Conservation (phyloP, 2,888 invertebrate genomes). For the Ochlodes sylvanus region DNA sequence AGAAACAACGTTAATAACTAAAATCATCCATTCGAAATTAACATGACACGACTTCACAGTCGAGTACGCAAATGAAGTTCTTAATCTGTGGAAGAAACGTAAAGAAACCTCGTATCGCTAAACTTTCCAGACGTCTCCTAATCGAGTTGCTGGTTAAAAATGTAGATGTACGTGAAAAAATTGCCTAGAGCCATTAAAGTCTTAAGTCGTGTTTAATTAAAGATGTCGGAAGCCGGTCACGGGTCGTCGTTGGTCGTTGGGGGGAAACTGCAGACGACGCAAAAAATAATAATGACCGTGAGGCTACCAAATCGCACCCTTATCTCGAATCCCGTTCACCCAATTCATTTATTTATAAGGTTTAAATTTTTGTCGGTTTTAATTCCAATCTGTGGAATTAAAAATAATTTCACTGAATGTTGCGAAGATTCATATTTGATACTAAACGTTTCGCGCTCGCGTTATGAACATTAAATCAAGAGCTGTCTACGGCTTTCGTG, state of each 20-base stretch:
- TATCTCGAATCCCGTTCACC: conserved; percentile 37
- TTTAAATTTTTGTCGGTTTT: neutral
- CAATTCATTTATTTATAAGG: conserved; percentile 9
- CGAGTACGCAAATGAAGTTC: conserved; percentile 30
- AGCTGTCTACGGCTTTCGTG: no score
- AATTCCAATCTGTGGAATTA: neutral
- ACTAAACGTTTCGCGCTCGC: no score
- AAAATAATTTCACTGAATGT: no score
- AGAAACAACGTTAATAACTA: neutral
- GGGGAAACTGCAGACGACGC: conserved; percentile 48
- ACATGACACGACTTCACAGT: conserved; percentile 17
- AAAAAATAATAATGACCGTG: conserved; percentile 54
- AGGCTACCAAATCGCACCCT: conserved; percentile 45
- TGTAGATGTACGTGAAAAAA: conserved; percentile 62
- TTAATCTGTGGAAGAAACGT: conserved; percentile 32
- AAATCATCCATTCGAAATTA: conserved; percentile 13
- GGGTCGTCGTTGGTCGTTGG: conserved; percentile 44
- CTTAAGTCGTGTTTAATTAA: conserved; percentile 75
- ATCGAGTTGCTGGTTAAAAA: conserved; percentile 58
- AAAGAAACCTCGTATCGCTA: conserved; percentile 44
- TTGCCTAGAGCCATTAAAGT: conserved; percentile 72
- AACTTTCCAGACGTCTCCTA: conserved; percentile 74
- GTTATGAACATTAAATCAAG: no score
- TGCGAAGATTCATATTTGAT: no score
- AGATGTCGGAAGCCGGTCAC: conserved; percentile 56